Evolutionary conservation across 2,888 invertebrate genomes (phyloP), one percentile per base, ranked within the genome.

Genomic region (Cactoblastis cactorum): DNA sequence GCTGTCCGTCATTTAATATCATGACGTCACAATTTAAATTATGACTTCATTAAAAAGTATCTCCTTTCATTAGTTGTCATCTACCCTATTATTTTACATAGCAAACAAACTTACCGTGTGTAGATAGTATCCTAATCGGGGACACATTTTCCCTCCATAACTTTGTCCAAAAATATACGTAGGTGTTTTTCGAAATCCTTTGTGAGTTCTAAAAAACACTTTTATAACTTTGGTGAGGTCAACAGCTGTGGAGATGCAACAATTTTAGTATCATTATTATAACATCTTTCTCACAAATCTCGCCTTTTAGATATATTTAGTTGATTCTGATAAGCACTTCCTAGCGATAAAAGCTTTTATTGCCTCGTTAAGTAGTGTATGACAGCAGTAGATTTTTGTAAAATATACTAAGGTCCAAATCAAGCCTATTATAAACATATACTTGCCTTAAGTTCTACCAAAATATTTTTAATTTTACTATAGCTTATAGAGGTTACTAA

Each of bases 101-200:
- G 22, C 22, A 28, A n/a, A 17, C 4, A 47, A 49, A 71, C 77
- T 22, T 74, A 87, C 88, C 63, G 71, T 77, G 51, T 83, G 70
- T 54, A 88, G 75, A 61, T 83, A 80, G 51, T 69, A 72, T 43
- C 72, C 84, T 59, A 88, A 61, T 63, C 87, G 69, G 9, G 88
- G 84, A 11, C 95, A 94, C 93, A 97, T 94, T 90, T 97, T 97
- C 5, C 97, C 97, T 28, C 97, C 97, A 75, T 97, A 97, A 49
- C 97, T 97, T 82, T 97, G 97, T 28, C 94, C 94, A 67, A 96
- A 94, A 51, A 97, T 93, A 74, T 96, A 97, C 32, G 95, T 88
- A 0, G 96, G 95, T 0, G 94, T 92, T 43, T 83, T 88, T 61
- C 92, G 90, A 72, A 96, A 96, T 58, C 92, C 90, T 15, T 95